Percentiles rank a stretch among this genome's conserved stretches.
Evolutionary conservation across 2,888 invertebrate species (phyloP).

Genomic region (Lepidocyrtinus sp.): DNA sequence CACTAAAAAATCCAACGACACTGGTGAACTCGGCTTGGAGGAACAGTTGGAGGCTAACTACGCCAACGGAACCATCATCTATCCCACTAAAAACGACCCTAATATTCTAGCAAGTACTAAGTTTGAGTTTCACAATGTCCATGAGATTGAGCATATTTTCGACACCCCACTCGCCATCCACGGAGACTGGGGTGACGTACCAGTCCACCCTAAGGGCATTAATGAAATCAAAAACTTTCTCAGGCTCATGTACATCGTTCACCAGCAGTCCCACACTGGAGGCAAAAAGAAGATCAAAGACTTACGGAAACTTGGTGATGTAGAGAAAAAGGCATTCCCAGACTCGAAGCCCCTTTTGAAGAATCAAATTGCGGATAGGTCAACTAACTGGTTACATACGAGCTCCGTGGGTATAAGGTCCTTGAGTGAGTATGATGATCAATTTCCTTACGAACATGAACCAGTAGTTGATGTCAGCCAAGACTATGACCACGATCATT

Average conservation of each 20-base stretch:
- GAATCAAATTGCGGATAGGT: slow-evolving; percentile 37
- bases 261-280: slow-evolving; percentile 33
- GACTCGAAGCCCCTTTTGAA: slow-evolving; percentile 39
- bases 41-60: slow-evolving; percentile 45
- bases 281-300: slow-evolving; percentile 32
- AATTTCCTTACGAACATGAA: slow-evolving; percentile 41
- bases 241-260: slow-evolving; percentile 48
- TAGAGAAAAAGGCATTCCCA: slow-evolving; percentile 15
- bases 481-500: slow-evolving; percentile 21
- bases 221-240: slow-evolving; percentile 50
- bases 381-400: slow-evolving; percentile 47
- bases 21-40: slow-evolving; percentile 26
- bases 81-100: slow-evolving; percentile 44
- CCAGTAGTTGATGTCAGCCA: slow-evolving; percentile 41
- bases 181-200: slow-evolving; percentile 23
- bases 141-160: slow-evolving; percentile 46
- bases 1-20: slow-evolving; percentile 46
- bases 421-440: slow-evolving; percentile 41
- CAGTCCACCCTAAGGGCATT: slow-evolving; percentile 43
- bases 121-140: slow-evolving; percentile 49
- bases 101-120: slow-evolving; percentile 51
- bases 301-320: slow-evolving; percentile 26
- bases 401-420: slow-evolving; percentile 50
- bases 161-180: slow-evolving; percentile 44
- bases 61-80: slow-evolving; percentile 55